Evolutionary conservation across 2,888 invertebrate genomes (phyloP).

Genomic region (Nudaria mundana): DNA sequence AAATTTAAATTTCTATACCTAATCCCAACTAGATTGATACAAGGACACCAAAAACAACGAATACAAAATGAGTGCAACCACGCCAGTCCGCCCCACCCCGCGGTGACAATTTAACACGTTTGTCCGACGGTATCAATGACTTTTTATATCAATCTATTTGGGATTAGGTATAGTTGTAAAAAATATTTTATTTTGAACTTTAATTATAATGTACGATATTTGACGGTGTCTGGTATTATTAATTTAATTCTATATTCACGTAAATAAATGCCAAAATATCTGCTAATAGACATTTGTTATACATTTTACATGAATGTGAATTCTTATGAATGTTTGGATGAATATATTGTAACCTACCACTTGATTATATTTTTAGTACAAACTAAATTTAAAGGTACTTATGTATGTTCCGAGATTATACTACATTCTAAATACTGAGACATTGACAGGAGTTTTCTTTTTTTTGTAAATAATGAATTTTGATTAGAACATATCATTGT

Average conservation of each 20-base stretch:
- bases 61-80: no score
- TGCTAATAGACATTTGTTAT: constrained; percentile 21
- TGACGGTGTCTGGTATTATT: constrained; percentile 17
- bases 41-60: no score
- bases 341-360: constrained; percentile 32
- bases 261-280: constrained; percentile 29
- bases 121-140: no score
- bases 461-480: no score
- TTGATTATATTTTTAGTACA: constrained; percentile 26
- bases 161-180: background rate
- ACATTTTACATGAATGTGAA: constrained; percentile 21
- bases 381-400: constrained; percentile 18
- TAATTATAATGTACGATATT: constrained; percentile 7
- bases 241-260: constrained; percentile 23
- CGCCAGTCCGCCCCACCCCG: no score
- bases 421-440: no score
- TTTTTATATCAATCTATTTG: no score
- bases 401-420: constrained; percentile 12
- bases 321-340: constrained; percentile 36
- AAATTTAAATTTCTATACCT: no score
- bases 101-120: no score
- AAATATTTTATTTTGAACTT: constrained; percentile 17
- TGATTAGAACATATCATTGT: constrained; percentile 24
- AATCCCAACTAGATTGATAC: no score
- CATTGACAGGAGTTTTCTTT: no score